phyloP scores from a whole-genome alignment of 2,113 vertebrate species.

The Protobothrops mucrosquamatus region DNA sequence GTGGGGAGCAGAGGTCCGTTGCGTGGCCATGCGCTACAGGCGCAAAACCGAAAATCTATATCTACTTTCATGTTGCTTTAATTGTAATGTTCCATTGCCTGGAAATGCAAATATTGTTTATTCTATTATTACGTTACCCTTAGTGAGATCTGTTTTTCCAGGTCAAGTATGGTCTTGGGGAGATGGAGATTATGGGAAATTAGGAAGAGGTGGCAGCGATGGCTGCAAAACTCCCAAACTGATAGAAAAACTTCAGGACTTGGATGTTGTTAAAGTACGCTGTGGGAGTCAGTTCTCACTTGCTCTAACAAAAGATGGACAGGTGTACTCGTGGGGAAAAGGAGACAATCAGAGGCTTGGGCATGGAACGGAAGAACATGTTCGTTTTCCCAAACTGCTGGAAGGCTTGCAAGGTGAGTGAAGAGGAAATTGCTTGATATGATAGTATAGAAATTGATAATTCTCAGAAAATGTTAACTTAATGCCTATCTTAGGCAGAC shows the following conservation, averaged over 20 bases:
- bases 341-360: conserved; percentile 97
- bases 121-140: neutral
- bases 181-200: conserved; percentile 95
- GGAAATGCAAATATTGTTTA: neutral
- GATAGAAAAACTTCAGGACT: conserved; percentile 94
- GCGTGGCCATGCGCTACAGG: too few relatives aligned
- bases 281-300: conserved; percentile 97
- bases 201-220: conserved; percentile 95
- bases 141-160: conserved; percentile 53
- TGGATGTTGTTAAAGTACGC: conserved; percentile 90
- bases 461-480: neutral
- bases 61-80: neutral
- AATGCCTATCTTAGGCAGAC: neutral
- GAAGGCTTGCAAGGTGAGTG: conserved; percentile 87
- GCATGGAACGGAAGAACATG: conserved; percentile 94
- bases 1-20: too few relatives aligned
- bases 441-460: neutral
- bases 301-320: conserved; percentile 92
- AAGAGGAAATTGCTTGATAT: neutral
- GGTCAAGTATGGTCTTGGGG: conserved; percentile 99
- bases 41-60: neutral
- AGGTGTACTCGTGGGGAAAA: conserved; percentile 98
- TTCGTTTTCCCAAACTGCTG: conserved; percentile 92
- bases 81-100: neutral
- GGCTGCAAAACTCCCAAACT: conserved; percentile 95